Percentiles rank a stretch among this genome's conserved stretches.
Conservation (phyloP, 1,140 invertebrate genomes). For the Conus ventricosus region DNA sequence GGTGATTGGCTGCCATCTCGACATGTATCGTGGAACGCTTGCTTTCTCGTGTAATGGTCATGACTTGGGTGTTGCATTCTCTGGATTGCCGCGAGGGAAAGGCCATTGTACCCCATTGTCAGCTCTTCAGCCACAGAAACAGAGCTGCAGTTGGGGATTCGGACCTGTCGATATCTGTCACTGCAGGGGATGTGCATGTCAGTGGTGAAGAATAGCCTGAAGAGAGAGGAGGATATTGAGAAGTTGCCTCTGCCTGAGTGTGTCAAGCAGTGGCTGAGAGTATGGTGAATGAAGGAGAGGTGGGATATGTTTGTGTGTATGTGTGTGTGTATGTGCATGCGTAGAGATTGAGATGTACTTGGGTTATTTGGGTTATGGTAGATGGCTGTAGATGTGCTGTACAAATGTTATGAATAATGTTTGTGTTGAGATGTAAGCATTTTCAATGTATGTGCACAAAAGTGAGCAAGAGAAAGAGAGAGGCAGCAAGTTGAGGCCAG, state of each 20-base stretch:
- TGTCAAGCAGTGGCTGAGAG: slow-evolving; percentile 52
- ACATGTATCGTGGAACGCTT: slow-evolving; percentile 60
- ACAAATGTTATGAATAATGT: slow-evolving; percentile 5
- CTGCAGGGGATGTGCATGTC: slow-evolving; percentile 62
- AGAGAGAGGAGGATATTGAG: slow-evolving; percentile 46
- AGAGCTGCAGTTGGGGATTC: slow-evolving; percentile 57
- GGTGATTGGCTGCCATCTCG: slow-evolving; percentile 60
- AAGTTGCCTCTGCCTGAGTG: slow-evolving; percentile 58
- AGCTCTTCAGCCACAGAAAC: slow-evolving; percentile 61
- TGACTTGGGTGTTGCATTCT: slow-evolving; percentile 60
- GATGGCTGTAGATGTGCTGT: neutral
- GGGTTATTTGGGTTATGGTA: neutral
- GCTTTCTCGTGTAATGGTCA: slow-evolving; percentile 59
- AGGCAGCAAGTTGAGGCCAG: neutral
- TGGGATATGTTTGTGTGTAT: neutral
- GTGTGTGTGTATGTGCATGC: neutral
- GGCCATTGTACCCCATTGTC: slow-evolving; percentile 59
- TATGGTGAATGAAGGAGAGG: slow-evolving; percentile 23
- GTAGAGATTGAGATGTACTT: neutral
- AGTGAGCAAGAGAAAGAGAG: too few relatives aligned
- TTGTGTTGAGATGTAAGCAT: too few relatives aligned
- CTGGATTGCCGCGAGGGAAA: slow-evolving; percentile 44
- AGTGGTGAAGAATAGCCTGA: slow-evolving; percentile 52
- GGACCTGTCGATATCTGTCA: slow-evolving; percentile 52
- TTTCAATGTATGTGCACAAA: too few relatives aligned